Base-by-base conservation (phyloP, 2,113 vertebrate genomes). In the Scomber scombrus region DNA sequence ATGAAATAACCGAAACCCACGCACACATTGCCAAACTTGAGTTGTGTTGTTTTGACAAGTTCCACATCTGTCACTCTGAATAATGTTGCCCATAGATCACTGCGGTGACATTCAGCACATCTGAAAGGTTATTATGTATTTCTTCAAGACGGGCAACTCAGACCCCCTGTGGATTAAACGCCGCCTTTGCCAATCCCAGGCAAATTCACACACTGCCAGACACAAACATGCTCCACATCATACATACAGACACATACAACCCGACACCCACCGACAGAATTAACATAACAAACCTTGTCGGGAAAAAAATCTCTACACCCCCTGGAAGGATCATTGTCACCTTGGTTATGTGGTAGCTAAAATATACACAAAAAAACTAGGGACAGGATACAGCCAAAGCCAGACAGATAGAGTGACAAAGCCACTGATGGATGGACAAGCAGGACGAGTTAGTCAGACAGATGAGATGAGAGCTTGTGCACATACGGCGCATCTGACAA, bases 101-200 rank as follows among this genome's bases (percentile, higher is more conserved):
- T 5, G 40, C 3, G 82, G 76, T 78, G 91, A 89, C 88, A 85
- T 68, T 78, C 89, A 84, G 64, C 81, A 76, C 85, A 71, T 91
- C 86, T 85, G 71, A 91, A 71, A 85, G 82, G 81, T 90, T 91
- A 87, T 88, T 85, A 87, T 85, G 84, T 72, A 65, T 91, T 90
- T 84, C 78, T 49, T 26, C 66, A 68, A 87, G 68, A 87, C 56
- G 51, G 68, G 75, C 71, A 58, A 84, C 82, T 65, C 2, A 64
- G 43, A 3, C 76, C 85, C 82, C 87, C 72, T n/a, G 51, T 2
- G 23, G 77, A 79, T 81, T 85, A 72, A 66, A 29, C 18, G 18
- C 63, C 16, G 16, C 58, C 58, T 69, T 52, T 74, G 81, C 62
- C 90, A 82, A 31, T 78, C 65, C 49, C 29, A 31, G 13, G 70